A percentile compares a stretch with the other conserved stretches of the same genome.
phyloP scores from a whole-genome alignment of 92 coral and sea anemone genomes.

The Actinostola sp. region DNA sequence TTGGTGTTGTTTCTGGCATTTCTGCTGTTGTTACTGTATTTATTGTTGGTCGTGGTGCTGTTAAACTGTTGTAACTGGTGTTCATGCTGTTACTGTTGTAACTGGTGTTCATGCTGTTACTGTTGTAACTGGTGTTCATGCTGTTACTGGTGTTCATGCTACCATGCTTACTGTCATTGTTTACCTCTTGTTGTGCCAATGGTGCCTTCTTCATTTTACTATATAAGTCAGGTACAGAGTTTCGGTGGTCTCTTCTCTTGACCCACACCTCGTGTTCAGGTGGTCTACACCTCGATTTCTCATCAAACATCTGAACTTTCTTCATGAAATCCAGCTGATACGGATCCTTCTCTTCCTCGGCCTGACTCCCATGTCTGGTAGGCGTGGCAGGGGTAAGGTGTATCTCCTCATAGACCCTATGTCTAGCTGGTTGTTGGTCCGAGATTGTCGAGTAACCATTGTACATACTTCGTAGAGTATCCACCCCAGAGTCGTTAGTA shows the following conservation, averaged over 20 bases:
- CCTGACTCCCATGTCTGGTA: not conserved
- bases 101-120: conserved; percentile 13
- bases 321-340: conserved; percentile 66
- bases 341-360: conserved; percentile 61
- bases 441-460: conserved; percentile 54
- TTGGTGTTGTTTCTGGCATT: not conserved
- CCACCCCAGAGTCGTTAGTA: conserved; percentile 56
- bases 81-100: not conserved
- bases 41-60: too few relatives aligned
- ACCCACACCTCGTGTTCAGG: conserved; percentile 73
- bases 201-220: conserved; percentile 78
- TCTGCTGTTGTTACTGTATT: conserved; percentile 5
- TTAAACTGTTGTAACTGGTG: not conserved
- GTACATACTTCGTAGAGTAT: conserved; percentile 66
- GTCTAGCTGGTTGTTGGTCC: not conserved
- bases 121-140: conserved; percentile 16
- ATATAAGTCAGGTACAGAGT: conserved; percentile 79
- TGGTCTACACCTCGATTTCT: conserved; percentile 10
- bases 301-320: conserved; percentile 79
- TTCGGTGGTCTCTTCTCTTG: conserved; percentile 54
- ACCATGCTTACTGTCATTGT: not conserved
- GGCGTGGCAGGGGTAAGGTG: not conserved
- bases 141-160: not conserved
- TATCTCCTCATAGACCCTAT: conserved; percentile 49
- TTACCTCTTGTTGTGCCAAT: conserved; percentile 94